phyloP scores from a whole-genome alignment of 2,888 invertebrate species.

The Phrixothrix hirtus region DNA sequence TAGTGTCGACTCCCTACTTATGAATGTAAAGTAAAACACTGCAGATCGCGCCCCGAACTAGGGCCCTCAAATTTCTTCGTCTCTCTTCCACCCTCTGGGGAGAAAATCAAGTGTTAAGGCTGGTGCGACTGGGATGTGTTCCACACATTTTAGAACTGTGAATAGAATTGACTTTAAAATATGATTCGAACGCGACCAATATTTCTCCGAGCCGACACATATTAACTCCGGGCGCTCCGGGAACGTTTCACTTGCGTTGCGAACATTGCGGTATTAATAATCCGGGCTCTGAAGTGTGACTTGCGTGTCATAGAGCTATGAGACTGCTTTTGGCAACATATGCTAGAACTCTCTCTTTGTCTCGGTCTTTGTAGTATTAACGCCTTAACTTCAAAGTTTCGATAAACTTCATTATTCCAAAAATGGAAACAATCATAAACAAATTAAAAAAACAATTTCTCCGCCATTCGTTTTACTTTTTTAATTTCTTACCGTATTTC shows the following conservation, averaged over 20 bases:
- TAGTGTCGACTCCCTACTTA: conserved; percentile 51
- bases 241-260: conserved; percentile 36
- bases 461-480: conserved; percentile 16
- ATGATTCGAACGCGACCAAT: conserved; percentile 52
- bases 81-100: conserved; percentile 17
- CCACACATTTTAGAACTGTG: conserved; percentile 36
- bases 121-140: conserved; percentile 31
- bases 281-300: conserved; percentile 36
- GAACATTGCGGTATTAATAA: conserved; percentile 43
- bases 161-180: conserved; percentile 53
- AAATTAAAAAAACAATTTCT: conserved; percentile 27
- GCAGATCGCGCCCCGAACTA: conserved; percentile 26
- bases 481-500: conserved; percentile 23
- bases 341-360: conserved; percentile 13
- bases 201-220: conserved; percentile 45
- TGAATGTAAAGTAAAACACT: conserved; percentile 54
- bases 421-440: conserved; percentile 24
- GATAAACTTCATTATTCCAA: too few relatives aligned
- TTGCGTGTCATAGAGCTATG: conserved; percentile 30
- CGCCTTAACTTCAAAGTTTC: too few relatives aligned
- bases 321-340: conserved; percentile 28
- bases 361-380: neutral
- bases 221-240: conserved; percentile 41
- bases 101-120: conserved; percentile 32
- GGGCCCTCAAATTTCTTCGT: conserved; percentile 16